Conservation (phyloP, 2,888 invertebrate species). For the Rhingia rostrata region DNA sequence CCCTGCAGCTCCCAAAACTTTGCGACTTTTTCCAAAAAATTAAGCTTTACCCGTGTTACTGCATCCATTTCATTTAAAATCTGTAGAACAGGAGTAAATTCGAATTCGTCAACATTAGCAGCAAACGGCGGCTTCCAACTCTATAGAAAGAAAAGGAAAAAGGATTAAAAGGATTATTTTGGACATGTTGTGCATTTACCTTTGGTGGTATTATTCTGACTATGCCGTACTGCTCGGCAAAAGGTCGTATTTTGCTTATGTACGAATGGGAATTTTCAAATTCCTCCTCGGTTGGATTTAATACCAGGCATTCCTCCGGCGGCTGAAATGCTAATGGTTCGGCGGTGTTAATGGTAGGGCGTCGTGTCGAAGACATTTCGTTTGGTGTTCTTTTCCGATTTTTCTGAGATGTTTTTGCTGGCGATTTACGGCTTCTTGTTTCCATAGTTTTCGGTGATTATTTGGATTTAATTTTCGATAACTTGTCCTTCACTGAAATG, state of each 20-base stretch:
- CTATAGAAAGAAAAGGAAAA: constrained; percentile 12
- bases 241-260: constrained; percentile 95
- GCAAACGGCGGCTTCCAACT: constrained; percentile 89
- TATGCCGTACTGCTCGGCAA: constrained; percentile 96
- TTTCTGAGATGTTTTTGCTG: too few species aligned
- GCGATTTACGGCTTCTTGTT: too few species aligned
- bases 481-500: too few species aligned
- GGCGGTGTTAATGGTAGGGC: too few species aligned
- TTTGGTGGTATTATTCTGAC: constrained; percentile 98
- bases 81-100: constrained; percentile 98
- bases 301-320: constrained; percentile 96
- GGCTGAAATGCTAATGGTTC: constrained; percentile 88
- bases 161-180: too few species aligned
- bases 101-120: constrained; percentile 97
- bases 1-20: constrained; percentile 99
- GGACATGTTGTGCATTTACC: constrained; percentile 87
- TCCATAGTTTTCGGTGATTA: too few species aligned
- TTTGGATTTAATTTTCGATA: too few species aligned
- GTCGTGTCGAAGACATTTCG: too few species aligned
- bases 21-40: constrained; percentile 98
- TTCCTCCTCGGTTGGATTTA: constrained; percentile 95
- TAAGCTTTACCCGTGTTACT: constrained; percentile 96
- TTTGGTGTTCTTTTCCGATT: too few species aligned
- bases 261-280: constrained; percentile 96
- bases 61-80: constrained; percentile 98